These are phyloP conservation scores for Nymphalis polychloros DNA, from an alignment of 2,888 invertebrate genomes.

Conservation along the genomic window DNA sequence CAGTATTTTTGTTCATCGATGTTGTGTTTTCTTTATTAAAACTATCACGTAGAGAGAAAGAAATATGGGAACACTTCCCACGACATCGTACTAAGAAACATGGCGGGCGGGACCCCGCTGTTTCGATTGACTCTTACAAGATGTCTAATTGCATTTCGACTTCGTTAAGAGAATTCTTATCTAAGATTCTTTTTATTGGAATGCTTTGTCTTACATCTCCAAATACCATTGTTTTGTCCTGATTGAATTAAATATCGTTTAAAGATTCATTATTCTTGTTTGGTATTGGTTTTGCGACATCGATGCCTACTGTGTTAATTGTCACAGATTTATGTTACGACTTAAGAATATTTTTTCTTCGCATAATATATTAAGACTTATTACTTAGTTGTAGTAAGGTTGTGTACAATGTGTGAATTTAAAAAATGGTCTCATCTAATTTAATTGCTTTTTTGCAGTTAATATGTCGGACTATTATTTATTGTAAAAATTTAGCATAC, in stretches of 20 bases:
- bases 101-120: slow-evolving; percentile 54
- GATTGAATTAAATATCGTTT: slow-evolving; percentile 27
- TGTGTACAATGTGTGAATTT: too few species aligned
- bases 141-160: slow-evolving; percentile 48
- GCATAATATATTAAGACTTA: too few species aligned
- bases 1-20: slow-evolving; percentile 15
- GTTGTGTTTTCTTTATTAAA: slow-evolving; percentile 21
- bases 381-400: too few species aligned
- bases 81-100: slow-evolving; percentile 54
- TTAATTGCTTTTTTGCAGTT: too few species aligned
- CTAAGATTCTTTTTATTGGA: slow-evolving; percentile 38
- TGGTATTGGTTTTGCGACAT: slow-evolving; percentile 16
- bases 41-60: slow-evolving; percentile 48
- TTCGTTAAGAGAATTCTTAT: slow-evolving; percentile 56
- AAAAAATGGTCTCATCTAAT: too few species aligned
- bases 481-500: too few species aligned
- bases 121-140: slow-evolving; percentile 50
- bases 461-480: too few species aligned
- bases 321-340: slow-evolving; percentile 16
- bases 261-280: slow-evolving; percentile 20
- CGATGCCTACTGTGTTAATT: slow-evolving; percentile 30
- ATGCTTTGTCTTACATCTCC: slow-evolving; percentile 36
- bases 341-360: background rate
- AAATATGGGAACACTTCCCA: slow-evolving; percentile 67
- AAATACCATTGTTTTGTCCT: slow-evolving; percentile 21